These are phyloP conservation scores for Thymallus thymallus DNA, from an alignment of 2,113 vertebrate genomes.

Conservation along the genomic window DNA sequence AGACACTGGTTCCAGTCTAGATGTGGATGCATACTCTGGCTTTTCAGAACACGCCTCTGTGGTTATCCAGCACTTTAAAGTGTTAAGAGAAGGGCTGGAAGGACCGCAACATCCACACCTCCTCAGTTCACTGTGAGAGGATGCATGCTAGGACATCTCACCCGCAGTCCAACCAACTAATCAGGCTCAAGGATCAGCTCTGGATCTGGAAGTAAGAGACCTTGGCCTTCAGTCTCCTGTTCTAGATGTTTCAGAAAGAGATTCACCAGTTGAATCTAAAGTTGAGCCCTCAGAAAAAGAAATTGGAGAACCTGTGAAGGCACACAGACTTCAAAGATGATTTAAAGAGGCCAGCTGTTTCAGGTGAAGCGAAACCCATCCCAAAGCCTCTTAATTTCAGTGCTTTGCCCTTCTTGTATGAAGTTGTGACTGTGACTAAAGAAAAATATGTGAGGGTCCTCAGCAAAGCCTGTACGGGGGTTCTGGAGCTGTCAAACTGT, in stretches of 20 bases:
- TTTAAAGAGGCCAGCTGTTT: slow-evolving; percentile 49
- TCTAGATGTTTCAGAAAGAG: slow-evolving; percentile 32
- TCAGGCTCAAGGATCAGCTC: slow-evolving; percentile 25
- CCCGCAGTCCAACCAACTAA: slow-evolving; percentile 11
- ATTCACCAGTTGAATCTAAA: slow-evolving; percentile 28
- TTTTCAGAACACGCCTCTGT: slow-evolving; percentile 64
- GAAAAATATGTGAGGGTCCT: slow-evolving; percentile 53
- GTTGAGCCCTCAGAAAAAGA: slow-evolving; percentile 39
- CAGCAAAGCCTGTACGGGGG: slow-evolving; percentile 49
- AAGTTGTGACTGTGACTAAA: slow-evolving; percentile 70
- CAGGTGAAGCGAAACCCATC: slow-evolving; percentile 22
- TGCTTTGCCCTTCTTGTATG: slow-evolving; percentile 64
- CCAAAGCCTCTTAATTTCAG: slow-evolving; percentile 35
- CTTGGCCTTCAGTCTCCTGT: slow-evolving; percentile 20
- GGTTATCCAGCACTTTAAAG: slow-evolving; percentile 68
- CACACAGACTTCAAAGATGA: slow-evolving; percentile 46
- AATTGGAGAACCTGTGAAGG: slow-evolving; percentile 36
- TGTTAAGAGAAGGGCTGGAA: slow-evolving; percentile 77
- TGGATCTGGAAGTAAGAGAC: slow-evolving; percentile 24
- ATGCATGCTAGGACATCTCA: slow-evolving; percentile 52
- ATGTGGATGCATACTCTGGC: slow-evolving; percentile 40
- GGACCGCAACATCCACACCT: slow-evolving; percentile 84
- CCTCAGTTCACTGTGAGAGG: slow-evolving; percentile 79
- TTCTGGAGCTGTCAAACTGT: slow-evolving; percentile 69
- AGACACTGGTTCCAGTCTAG: slow-evolving; percentile 46